phyloP scores from a whole-genome alignment of 2,113 vertebrate genomes.

The Ondatra zibethicus region DNA sequence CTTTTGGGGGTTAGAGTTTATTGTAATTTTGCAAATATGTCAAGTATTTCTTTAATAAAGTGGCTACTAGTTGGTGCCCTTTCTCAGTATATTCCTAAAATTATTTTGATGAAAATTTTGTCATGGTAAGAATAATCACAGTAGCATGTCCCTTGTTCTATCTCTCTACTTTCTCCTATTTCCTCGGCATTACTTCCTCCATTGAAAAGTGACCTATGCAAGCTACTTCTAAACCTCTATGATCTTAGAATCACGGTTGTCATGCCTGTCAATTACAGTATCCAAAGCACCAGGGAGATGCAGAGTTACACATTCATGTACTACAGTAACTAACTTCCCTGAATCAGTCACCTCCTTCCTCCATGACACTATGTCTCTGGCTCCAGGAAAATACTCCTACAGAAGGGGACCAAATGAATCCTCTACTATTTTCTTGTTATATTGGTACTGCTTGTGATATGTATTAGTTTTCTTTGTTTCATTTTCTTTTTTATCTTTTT shows the following conservation, averaged over 20 bases:
- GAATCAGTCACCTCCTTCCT: not conserved
- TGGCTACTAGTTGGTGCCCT: not conserved
- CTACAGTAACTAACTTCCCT: not conserved
- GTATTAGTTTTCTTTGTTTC: not conserved
- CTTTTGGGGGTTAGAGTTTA: not conserved
- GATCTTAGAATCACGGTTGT: conserved; percentile 30
- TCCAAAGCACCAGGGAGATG: conserved; percentile 27
- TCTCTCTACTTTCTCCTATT: not conserved
- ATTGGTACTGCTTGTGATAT: not conserved
- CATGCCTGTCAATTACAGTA: conserved; percentile 27
- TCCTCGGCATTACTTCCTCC: not conserved
- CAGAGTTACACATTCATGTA: not conserved
- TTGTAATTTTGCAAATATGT: not conserved
- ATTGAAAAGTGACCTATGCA: conserved; percentile 38
- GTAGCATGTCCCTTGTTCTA: not conserved
- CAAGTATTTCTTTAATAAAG: not conserved
- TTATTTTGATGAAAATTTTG: conserved; percentile 27
- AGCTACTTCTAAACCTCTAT: not conserved
- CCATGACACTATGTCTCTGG: not conserved
- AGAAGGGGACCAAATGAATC: not conserved
- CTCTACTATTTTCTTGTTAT: not conserved
- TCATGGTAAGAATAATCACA: not conserved
- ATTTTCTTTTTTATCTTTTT: too few relatives aligned
- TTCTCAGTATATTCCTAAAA: not conserved
- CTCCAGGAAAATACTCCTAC: not conserved